Evolutionary conservation across 1,140 invertebrate genomes (phyloP).

Genomic region (Saccostrea glomerata): DNA sequence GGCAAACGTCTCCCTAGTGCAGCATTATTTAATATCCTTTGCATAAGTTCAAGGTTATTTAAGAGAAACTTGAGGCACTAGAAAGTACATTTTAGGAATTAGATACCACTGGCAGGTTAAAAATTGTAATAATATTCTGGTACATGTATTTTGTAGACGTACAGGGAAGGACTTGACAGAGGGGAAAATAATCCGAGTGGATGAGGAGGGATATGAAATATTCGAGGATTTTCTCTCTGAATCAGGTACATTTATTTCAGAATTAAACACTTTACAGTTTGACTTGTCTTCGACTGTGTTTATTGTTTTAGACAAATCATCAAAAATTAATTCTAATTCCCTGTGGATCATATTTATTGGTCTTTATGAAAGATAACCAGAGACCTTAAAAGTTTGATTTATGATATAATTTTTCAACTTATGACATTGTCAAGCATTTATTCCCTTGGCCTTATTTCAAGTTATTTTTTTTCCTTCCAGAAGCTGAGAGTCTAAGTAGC

Average conservation of each 20-base stretch:
- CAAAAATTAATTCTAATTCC: too few species aligned
- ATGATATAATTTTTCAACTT: too few species aligned
- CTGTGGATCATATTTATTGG: too few species aligned
- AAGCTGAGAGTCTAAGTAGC: neutral
- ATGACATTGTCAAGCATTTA: too few species aligned
- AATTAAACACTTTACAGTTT: neutral
- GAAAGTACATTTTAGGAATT: neutral
- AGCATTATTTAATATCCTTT: neutral
- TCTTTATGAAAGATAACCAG: too few species aligned
- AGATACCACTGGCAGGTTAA: neutral
- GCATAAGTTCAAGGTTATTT: neutral
- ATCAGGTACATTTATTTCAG: conserved; percentile 58
- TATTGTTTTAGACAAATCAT: too few species aligned
- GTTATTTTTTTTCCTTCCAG: neutral
- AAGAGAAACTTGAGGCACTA: neutral
- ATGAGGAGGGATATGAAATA: conserved; percentile 62
- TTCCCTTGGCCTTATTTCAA: neutral
- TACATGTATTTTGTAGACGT: conserved; percentile 51
- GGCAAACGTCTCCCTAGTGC: too few species aligned
- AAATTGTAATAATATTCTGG: neutral
- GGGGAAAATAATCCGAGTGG: conserved; percentile 64
- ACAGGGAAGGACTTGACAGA: conserved; percentile 62
- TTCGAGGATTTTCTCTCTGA: conserved; percentile 70
- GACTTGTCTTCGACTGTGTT: too few species aligned
- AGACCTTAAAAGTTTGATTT: too few species aligned